Evolutionary conservation across 1,140 invertebrate genomes (phyloP), one percentile per base, ranked within the genome.

Genomic region (Drosophila nannoptera): DNA sequence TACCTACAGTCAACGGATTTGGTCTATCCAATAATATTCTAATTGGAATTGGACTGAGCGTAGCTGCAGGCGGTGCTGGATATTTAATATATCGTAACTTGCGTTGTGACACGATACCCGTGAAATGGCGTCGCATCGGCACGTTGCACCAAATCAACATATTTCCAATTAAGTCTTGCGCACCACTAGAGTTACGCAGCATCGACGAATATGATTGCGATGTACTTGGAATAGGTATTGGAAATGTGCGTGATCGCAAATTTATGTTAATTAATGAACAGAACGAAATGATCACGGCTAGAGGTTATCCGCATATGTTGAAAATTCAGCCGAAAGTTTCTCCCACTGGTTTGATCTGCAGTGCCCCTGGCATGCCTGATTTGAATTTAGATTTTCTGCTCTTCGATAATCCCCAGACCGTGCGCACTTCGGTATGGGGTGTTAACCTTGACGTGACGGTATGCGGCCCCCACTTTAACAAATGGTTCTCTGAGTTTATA

Each of bases 401-500:
- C 0, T 32, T 92, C 7, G 66, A 61, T 22, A 22, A 2, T 33
- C 49, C 2, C 65, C 74, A 72, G 35, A 71, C 81, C 63, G 90
- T 91, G 29, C 89, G 68, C 11, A 90, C 90, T 0, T 82, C 90
- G 0, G 87, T 92, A 14, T 92, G 91, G 91, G 90, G 90, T 33
- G 88, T 90, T 65, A 59, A 89, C 0, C 86, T 93, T 4, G 77
- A 90, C 14, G 90, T 90, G 0, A 90, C 92, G 62, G 91, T 93
- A 64, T 93, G 93, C 58, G 93, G 93, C 12, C 91, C 92, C 49
- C 92, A 92, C 64, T 90, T 90, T 16, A 92, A 93, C 4, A 87
- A 87, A 8, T 94, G 93, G 93, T 83, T 93, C 55, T 93, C 93
- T 0, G 88, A 91, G 46, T 92, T 90, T 66, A 89, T 94, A 55